A percentile compares a stretch with the other conserved stretches of the same genome.
Evolutionary conservation across 2,888 invertebrate genomes (phyloP).

Genomic region (Epirrhoe tristata): DNA sequence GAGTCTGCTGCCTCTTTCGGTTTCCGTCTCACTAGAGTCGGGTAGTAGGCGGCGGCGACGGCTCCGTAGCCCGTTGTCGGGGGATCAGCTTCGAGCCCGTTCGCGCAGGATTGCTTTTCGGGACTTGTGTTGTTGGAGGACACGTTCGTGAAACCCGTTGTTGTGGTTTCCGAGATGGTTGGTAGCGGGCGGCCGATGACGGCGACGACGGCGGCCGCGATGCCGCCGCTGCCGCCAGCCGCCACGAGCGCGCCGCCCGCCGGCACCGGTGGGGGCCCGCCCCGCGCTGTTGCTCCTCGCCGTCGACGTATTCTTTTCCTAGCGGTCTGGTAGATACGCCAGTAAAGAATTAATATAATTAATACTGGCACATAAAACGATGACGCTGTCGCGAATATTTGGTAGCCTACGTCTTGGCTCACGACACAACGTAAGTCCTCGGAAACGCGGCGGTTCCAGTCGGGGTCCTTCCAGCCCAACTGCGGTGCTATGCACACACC

Average conservation of each 20-base stretch:
- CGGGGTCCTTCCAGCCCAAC: conserved; percentile 91
- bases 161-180: conserved; percentile 89
- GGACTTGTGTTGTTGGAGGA: conserved; percentile 91
- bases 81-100: conserved; percentile 87
- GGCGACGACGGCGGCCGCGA: conserved; percentile 90
- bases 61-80: conserved; percentile 86
- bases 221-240: conserved; percentile 89
- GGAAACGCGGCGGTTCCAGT: conserved; percentile 84
- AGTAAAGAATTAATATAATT: conserved; percentile 95
- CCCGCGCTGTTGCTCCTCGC: conserved; percentile 85
- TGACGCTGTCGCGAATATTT: conserved; percentile 95
- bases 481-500: conserved; percentile 95
- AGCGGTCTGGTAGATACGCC: conserved; percentile 96
- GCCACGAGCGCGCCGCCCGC: conserved; percentile 87
- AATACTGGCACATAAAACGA: conserved; percentile 96
- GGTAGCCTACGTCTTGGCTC: conserved; percentile 93
- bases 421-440: conserved; percentile 90
- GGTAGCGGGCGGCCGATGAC: conserved; percentile 89
- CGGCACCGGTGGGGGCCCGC: conserved; percentile 80
- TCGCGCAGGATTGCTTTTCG: conserved; percentile 89
- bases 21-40: conserved; percentile 84
- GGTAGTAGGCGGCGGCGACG: conserved; percentile 80
- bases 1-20: conserved; percentile 90
- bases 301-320: conserved; percentile 92
- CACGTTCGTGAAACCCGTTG: conserved; percentile 90